phyloP scores from a whole-genome alignment of 2,797 vertebrate species.

The Melanotaenia boesemani region DNA sequence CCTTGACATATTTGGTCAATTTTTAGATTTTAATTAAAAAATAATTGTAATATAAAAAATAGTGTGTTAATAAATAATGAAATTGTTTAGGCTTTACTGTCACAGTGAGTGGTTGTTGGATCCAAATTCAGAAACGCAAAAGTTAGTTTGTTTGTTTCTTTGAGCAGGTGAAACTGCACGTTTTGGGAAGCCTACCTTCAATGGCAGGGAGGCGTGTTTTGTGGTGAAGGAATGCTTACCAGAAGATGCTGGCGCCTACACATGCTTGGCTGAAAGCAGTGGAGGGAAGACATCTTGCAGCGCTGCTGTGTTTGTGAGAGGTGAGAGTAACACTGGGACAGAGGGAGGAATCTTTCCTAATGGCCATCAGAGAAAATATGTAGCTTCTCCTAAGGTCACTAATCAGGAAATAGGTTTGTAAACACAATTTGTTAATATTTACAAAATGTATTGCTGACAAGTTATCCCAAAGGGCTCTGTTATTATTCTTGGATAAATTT shows the following conservation, averaged over 20 bases:
- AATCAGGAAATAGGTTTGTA: not conserved
- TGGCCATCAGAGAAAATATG: not conserved
- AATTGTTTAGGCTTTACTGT: not conserved
- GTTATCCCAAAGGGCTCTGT: not conserved
- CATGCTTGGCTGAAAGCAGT: slow-evolving; percentile 79
- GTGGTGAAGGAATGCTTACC: slow-evolving; percentile 80
- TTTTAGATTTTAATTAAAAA: not conserved
- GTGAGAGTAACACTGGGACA: slow-evolving; percentile 49
- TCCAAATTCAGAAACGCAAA: not conserved
- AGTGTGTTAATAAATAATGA: not conserved
- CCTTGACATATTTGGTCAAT: not conserved
- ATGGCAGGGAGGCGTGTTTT: slow-evolving; percentile 63
- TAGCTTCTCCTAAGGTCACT: not conserved
- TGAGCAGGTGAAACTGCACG: slow-evolving; percentile 73
- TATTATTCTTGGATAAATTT: not conserved
- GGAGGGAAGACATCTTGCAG: slow-evolving; percentile 80
- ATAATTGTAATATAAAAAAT: not conserved
- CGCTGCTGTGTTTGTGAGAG: slow-evolving; percentile 79
- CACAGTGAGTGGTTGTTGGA: not conserved
- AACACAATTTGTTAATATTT: not conserved
- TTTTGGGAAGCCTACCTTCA: slow-evolving; percentile 73
- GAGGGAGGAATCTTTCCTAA: not conserved
- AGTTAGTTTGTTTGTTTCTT: slow-evolving; percentile 26
- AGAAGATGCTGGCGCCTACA: slow-evolving; percentile 83
- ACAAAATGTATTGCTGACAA: not conserved